Evolutionary conservation across 2,113 vertebrate genomes (phyloP).

Genomic region (Clarias macrocephalus): DNA sequence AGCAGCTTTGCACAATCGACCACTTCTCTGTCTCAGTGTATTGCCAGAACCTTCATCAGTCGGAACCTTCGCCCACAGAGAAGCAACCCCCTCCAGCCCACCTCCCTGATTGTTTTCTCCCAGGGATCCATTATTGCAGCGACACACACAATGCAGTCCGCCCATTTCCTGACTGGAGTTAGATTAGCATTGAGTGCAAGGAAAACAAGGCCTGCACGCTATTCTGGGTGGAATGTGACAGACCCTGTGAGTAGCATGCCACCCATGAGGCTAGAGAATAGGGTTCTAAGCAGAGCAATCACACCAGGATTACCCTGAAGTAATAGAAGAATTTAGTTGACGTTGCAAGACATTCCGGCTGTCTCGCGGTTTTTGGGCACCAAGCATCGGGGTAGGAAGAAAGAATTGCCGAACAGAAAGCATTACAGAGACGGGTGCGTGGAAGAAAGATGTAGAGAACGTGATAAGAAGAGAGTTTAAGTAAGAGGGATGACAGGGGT

Average conservation of each 20-base stretch:
- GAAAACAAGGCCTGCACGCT: slow-evolving; percentile 45
- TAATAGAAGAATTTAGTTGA: slow-evolving; percentile 30
- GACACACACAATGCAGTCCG: slow-evolving; percentile 35
- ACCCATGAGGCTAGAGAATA: slow-evolving; percentile 16
- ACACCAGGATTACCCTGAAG: slow-evolving; percentile 40
- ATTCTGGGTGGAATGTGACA: slow-evolving; percentile 36
- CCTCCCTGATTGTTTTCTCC: slow-evolving; percentile 39
- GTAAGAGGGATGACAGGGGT: not conserved
- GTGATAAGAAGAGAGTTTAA: not conserved
- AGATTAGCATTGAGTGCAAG: slow-evolving; percentile 44
- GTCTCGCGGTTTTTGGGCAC: not conserved
- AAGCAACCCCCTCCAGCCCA: not conserved
- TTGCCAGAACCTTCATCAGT: slow-evolving; percentile 7
- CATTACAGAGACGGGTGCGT: not conserved
- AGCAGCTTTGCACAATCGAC: slow-evolving; percentile 23
- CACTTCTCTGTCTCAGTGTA: not conserved
- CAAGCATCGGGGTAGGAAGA: not conserved
- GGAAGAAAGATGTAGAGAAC: not conserved
- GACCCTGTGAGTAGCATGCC: slow-evolving; percentile 30
- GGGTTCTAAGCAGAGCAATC: slow-evolving; percentile 18
- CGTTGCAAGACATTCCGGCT: slow-evolving; percentile 28
- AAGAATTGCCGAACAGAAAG: not conserved
- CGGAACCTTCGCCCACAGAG: slow-evolving; percentile 18
- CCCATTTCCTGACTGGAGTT: slow-evolving; percentile 47
- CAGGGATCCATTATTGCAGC: slow-evolving; percentile 43